Evolutionary conservation across 2,113 vertebrate genomes (phyloP).

Genomic region (Xyrauchen texanus): DNA sequence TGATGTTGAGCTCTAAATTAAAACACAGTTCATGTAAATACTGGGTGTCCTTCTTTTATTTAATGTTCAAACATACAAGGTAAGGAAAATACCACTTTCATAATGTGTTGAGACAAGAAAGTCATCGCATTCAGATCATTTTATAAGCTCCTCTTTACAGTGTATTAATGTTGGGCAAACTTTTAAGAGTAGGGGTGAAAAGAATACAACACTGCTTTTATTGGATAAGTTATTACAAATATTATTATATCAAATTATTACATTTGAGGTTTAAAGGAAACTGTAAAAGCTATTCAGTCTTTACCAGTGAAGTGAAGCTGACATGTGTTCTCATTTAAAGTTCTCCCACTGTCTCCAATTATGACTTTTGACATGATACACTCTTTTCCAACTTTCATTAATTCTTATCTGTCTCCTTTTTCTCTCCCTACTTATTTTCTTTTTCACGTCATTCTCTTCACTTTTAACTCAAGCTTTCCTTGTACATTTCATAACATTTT

Average conservation of each 20-base stretch:
- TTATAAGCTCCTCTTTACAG: no score
- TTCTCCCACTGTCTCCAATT: constrained; percentile 29
- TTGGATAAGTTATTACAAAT: constrained; percentile 44
- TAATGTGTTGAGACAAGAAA: no score
- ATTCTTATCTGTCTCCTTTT: constrained; percentile 27
- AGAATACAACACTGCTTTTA: background rate
- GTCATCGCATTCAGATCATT: no score
- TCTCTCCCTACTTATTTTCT: background rate
- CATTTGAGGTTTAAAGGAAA: constrained; percentile 34
- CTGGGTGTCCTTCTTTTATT: no score
- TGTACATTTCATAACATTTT: background rate
- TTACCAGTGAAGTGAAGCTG: background rate
- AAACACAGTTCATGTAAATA: no score
- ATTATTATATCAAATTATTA: constrained; percentile 43
- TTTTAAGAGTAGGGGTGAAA: background rate
- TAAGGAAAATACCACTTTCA: no score
- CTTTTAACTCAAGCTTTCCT: constrained; percentile 6
- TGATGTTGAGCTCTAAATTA: no score
- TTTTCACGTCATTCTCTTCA: background rate
- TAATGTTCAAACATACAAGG: no score
- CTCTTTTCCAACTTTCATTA: constrained; percentile 31
- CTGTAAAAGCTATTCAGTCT: background rate
- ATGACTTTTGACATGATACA: constrained; percentile 37
- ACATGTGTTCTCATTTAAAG: constrained; percentile 47
- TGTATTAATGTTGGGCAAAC: no score